Percentiles rank a stretch among this genome's conserved stretches.
Evolutionary conservation across 2,797 vertebrate species (phyloP).

Genomic region (Lindbergichthys nudifrons): DNA sequence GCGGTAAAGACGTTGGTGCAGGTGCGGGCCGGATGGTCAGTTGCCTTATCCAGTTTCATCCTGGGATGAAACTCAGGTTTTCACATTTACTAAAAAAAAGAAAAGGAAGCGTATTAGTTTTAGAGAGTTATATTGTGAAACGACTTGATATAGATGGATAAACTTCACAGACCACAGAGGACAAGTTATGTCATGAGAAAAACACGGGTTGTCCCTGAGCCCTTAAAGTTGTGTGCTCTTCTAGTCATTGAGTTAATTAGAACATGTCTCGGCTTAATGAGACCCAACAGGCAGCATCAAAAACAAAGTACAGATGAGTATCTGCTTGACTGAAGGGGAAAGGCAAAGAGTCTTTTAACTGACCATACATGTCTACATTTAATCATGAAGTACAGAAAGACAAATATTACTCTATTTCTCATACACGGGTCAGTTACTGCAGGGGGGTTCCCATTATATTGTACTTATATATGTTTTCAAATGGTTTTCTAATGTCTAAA

Average conservation of each 20-base stretch:
- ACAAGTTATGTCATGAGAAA: constrained; percentile 59
- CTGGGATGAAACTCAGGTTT: constrained; percentile 82
- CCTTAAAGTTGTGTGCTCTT: constrained; percentile 34
- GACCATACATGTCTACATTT: not conserved
- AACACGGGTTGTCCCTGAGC: constrained; percentile 56
- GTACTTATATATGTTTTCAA: no score
- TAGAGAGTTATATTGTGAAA: constrained; percentile 48
- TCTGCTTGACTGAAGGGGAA: constrained; percentile 6
- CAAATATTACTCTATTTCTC: constrained; percentile 26
- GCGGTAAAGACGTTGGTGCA: constrained; percentile 72
- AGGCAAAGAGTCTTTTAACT: constrained; percentile 30
- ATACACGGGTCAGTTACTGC: not conserved
- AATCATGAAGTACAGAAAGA: constrained; percentile 3
- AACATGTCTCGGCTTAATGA: constrained; percentile 62
- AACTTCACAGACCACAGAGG: constrained; percentile 68
- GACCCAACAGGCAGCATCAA: constrained; percentile 56
- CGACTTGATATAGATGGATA: constrained; percentile 58
- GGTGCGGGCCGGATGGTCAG: constrained; percentile 71
- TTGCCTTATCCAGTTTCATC: constrained; percentile 72
- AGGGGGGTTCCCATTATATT: no score
- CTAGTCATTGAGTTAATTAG: constrained; percentile 63
- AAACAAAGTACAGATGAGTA: constrained; percentile 31
- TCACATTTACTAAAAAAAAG: constrained; percentile 85
- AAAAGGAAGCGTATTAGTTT: constrained; percentile 74
- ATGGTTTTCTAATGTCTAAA: no score